Percentiles rank a stretch among this genome's conserved stretches.
These are phyloP conservation scores for Mythimna impura DNA, from an alignment of 2,888 invertebrate species.

Conservation along the genomic window DNA sequence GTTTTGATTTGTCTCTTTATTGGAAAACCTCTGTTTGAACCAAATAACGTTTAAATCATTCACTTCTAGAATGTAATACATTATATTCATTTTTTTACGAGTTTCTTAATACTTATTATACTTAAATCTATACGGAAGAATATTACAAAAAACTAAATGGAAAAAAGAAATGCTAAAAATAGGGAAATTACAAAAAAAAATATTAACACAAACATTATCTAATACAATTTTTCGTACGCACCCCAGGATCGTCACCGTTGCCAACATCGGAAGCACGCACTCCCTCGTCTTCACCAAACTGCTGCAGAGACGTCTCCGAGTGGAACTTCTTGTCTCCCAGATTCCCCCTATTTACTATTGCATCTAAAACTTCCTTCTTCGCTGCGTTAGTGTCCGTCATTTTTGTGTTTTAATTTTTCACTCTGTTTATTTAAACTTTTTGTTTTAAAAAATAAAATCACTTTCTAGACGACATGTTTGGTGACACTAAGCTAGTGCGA, in stretches of 20 bases:
- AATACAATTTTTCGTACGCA: slow-evolving; percentile 66
- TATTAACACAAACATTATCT: neutral
- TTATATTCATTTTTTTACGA: too few relatives aligned
- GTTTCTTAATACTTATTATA: too few relatives aligned
- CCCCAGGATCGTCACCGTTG: slow-evolving; percentile 78
- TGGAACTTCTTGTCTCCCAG: slow-evolving; percentile 85
- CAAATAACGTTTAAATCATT: too few relatives aligned
- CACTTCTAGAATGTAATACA: too few relatives aligned
- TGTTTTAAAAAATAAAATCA: slow-evolving; percentile 33
- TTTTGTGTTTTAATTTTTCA: slow-evolving; percentile 46
- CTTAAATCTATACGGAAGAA: too few relatives aligned
- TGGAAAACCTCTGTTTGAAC: too few relatives aligned
- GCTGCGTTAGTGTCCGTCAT: slow-evolving; percentile 75
- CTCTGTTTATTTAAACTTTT: slow-evolving; percentile 1
- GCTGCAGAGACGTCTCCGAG: slow-evolving; percentile 84
- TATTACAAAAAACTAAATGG: too few relatives aligned
- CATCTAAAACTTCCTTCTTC: slow-evolving; percentile 77
- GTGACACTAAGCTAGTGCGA: slow-evolving; percentile 72
- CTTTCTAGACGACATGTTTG: slow-evolving; percentile 58
- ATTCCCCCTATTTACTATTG: slow-evolving; percentile 79
- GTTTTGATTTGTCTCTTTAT: too few relatives aligned
- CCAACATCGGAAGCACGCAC: slow-evolving; percentile 55
- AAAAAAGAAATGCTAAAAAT: too few relatives aligned
- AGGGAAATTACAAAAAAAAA: too few relatives aligned
- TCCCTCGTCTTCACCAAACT: slow-evolving; percentile 79